A percentile compares a stretch with the other conserved stretches of the same genome.
These are phyloP conservation scores for Brachionus paranguensis DNA, from an alignment of 1,140 invertebrate species.

Conservation along the genomic window DNA sequence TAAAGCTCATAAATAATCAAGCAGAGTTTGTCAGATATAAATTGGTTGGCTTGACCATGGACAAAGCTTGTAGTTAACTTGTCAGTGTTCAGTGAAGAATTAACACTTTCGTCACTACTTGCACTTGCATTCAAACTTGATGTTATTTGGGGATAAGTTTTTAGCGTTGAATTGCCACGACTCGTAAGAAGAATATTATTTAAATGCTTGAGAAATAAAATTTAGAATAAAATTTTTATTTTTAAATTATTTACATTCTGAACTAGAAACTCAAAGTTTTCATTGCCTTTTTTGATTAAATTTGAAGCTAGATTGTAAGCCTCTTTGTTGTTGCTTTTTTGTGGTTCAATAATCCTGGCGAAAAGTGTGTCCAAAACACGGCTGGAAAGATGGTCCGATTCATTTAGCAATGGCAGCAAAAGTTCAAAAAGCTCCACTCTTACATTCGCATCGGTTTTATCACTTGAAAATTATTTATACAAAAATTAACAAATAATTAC, in stretches of 20 bases:
- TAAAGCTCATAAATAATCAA: conserved; percentile 94
- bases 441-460: conserved; percentile 88
- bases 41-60: neutral
- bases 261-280: conserved; percentile 20
- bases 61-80: neutral
- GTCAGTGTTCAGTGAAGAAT: neutral
- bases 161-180: neutral
- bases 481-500: conserved; percentile 44
- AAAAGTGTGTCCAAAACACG: conserved; percentile 87
- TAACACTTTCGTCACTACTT: neutral
- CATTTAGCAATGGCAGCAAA: conserved; percentile 81
- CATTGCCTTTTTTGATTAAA: conserved; percentile 62
- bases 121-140: neutral
- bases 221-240: neutral
- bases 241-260: conserved; percentile 1
- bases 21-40: conserved; percentile 62
- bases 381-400: conserved; percentile 87
- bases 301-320: conserved; percentile 84
- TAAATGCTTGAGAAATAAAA: conserved; percentile 6
- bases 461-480: conserved; percentile 61
- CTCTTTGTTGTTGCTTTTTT: conserved; percentile 80
- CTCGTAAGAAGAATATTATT: conserved; percentile 3
- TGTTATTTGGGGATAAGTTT: neutral
- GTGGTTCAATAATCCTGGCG: conserved; percentile 89
- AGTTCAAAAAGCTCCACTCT: conserved; percentile 94